A percentile compares a stretch with the other conserved stretches of the same genome.
Conservation (phyloP, 2,888 invertebrate genomes). For the Tubiluchus corallicola region DNA sequence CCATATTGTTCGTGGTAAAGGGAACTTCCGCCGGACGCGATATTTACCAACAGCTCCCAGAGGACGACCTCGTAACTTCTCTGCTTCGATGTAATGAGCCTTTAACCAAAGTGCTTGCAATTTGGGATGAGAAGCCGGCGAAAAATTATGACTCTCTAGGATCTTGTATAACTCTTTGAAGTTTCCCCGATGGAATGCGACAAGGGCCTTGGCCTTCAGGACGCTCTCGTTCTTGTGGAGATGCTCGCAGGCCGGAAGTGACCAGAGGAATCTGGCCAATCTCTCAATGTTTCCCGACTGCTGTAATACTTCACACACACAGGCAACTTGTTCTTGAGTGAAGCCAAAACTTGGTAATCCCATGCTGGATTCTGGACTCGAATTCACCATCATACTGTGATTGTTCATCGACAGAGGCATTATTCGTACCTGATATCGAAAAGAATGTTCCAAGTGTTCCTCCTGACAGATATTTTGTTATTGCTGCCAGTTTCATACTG, state of each 20-base stretch:
- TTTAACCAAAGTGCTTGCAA: slow-evolving; percentile 86
- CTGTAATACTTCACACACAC: slow-evolving; percentile 30
- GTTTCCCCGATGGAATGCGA: slow-evolving; percentile 70
- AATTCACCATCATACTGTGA: no score
- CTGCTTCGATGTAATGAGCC: slow-evolving; percentile 54
- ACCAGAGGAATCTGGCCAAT: slow-evolving; percentile 64
- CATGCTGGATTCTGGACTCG: no score
- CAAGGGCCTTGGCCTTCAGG: slow-evolving; percentile 65
- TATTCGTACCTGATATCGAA: no score
- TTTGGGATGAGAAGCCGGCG: slow-evolving; percentile 59
- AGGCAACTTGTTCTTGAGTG: slow-evolving; percentile 29
- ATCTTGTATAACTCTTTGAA: slow-evolving; percentile 78
- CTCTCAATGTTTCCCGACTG: slow-evolving; percentile 35
- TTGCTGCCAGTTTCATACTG: no score
- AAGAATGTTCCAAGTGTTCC: no score
- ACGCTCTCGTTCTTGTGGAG: slow-evolving; percentile 68
- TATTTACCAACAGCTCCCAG: slow-evolving; percentile 93
- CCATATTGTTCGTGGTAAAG: slow-evolving; percentile 93
- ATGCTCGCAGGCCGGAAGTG: slow-evolving; percentile 55
- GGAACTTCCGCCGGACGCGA: slow-evolving; percentile 77
- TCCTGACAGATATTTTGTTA: no score
- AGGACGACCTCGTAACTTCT: slow-evolving; percentile 58
- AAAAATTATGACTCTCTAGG: slow-evolving; percentile 71
- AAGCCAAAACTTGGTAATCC: no score
- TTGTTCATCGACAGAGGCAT: no score